Base-by-base conservation (phyloP, 2,113 vertebrate species). In the Rhagologus leucostigma region DNA sequence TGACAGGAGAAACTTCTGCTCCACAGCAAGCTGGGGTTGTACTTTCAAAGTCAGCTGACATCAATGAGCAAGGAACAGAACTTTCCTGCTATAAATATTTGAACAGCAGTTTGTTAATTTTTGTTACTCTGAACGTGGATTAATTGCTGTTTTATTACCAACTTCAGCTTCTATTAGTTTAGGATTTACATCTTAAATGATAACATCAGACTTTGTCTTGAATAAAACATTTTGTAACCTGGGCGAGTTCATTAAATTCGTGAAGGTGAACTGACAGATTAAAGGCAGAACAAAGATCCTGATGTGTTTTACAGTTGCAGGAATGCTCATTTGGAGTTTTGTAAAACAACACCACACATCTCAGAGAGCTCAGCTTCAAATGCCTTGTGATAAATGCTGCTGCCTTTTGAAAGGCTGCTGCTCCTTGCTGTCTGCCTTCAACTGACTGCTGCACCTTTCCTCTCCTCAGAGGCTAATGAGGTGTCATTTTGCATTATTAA, bases 191-290 rank as follows among this genome's bases (percentile, higher is more conserved):
- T 97, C 96, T 78, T 96, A 85, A 93, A 96, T 95, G 93, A 98
- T 97, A 95, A 24, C 44, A 96, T 96, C 53, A 90, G 89, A 37
- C 79, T 62, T 92, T 64, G 80, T 41, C 91, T 97, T 96, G 94
- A 98, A 98, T 98, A 98, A 98, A 98, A 97, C 96, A 98, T 97
- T 95, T 89, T 57, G 92, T 89, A 96, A 95, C 93, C 77, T 75
- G 89, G 93, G 94, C 4, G 57, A 97, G 85, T 96, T 97, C 92
- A 96, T 97, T 97, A 97, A 41, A 92, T 93, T 93, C 33, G 79
- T 95, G 95, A 97, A 98, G 96, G 96, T 97, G 96, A 97, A 75
- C 89, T 84, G 92, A 83, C 62, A 91, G 91, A 96, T 96, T 95
- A 96, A 96, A 97, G 83, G 85, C 95, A 71, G 74, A 30, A 20